Conservation (phyloP, 2,113 vertebrate species). For the Nycticryphes semicollaris region DNA sequence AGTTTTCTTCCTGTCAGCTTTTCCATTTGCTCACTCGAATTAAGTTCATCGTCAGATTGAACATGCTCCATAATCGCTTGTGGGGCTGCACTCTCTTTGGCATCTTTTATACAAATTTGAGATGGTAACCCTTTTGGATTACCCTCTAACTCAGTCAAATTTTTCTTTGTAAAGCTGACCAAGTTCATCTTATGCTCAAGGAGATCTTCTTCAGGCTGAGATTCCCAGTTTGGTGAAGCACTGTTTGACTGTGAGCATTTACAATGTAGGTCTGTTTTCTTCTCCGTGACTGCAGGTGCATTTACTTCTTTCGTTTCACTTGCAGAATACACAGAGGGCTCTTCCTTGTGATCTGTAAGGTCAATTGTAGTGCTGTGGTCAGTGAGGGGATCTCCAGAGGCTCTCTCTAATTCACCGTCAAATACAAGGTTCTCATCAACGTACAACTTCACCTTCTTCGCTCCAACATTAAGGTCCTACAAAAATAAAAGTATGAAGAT, state of each 20-base stretch:
- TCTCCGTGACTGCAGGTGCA: neutral
- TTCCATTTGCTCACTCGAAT: conserved; percentile 72
- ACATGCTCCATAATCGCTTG: neutral
- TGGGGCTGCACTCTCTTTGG: conserved; percentile 30
- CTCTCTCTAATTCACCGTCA: conserved; percentile 85
- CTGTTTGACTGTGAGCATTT: neutral
- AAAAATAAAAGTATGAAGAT: conserved; percentile 13
- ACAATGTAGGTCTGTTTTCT: neutral
- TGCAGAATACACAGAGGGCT: neutral
- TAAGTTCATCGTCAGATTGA: conserved; percentile 60
- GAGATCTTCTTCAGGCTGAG: conserved; percentile 8
- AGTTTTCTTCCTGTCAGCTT: conserved; percentile 67
- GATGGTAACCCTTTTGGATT: neutral
- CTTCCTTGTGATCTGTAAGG: neutral
- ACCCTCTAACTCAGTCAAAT: neutral
- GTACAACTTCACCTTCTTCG: conserved; percentile 86
- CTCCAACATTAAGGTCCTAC: conserved; percentile 88
- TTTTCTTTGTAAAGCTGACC: neutral
- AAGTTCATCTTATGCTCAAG: neutral
- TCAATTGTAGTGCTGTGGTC: conserved; percentile 80
- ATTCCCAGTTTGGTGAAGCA: neutral
- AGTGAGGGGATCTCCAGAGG: conserved; percentile 78
- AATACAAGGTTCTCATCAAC: conserved; percentile 87
- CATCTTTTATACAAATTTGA: neutral
- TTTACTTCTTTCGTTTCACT: neutral